Percentiles rank a stretch among this genome's conserved stretches.
phyloP scores from a whole-genome alignment of 2,797 vertebrate genomes.

The Cygnus olor region DNA sequence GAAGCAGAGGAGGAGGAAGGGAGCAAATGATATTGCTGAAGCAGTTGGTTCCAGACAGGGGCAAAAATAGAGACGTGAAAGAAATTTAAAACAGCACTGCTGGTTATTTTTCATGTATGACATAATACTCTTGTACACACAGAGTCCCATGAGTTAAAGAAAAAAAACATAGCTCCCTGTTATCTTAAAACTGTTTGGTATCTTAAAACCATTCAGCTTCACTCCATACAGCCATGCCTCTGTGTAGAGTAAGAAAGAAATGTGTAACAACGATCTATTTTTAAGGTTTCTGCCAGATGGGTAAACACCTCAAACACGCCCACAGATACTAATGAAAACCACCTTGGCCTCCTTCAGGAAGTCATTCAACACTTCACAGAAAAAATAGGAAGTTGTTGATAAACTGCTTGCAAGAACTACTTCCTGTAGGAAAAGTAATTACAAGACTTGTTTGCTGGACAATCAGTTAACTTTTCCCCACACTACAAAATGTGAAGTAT shows the following conservation, averaged over 20 bases:
- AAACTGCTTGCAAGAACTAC: conserved; percentile 78
- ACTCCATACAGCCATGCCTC: background rate
- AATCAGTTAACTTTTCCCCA: conserved; percentile 51
- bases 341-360: conserved; percentile 78
- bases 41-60: background rate
- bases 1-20: accelerated
- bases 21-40: background rate
- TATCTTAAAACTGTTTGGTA: background rate
- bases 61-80: background rate
- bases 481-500: background rate
- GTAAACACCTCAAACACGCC: conserved; percentile 57
- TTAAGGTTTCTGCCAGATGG: conserved; percentile 31
- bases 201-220: background rate
- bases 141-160: background rate
- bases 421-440: conserved; percentile 79
- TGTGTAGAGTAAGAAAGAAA: background rate
- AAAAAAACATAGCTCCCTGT: background rate
- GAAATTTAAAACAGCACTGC: background rate
- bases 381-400: conserved; percentile 83
- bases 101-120: background rate
- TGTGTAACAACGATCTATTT: background rate
- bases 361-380: conserved; percentile 77
- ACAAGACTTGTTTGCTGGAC: conserved; percentile 65
- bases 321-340: conserved; percentile 72
- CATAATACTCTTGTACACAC: background rate